Evolutionary conservation across 2,113 vertebrate species (phyloP), one percentile per base, ranked within the genome.

Genomic region (Coregonus clupeaformis): DNA sequence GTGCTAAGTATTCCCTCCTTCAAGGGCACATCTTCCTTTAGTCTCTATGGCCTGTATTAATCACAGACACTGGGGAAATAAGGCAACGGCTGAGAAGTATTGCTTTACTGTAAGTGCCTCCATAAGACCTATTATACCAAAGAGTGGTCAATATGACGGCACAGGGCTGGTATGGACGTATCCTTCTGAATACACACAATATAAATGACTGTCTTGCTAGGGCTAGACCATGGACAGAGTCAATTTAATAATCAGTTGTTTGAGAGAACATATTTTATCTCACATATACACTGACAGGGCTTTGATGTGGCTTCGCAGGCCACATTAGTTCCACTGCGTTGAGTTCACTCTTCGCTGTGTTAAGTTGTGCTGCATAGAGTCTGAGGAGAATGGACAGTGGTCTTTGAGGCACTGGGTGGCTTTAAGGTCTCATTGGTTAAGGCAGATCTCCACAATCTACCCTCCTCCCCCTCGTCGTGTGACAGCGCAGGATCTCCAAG

Each of bases 361-460:
- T 42, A 42, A 11, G 18, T 55, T 55, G 14, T 3, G 1, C 52
- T 55, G 20, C 18, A 55, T 55, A 60, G 5, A 22, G 57, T 60
- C 57, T 60, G 2, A 11, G n/a, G 57, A 22, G 52, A 20, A 14
- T 55, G 4, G 18, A 55, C 52, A 4, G 24, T 6, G 62, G 22
- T 13, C 62, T 64, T 12, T 64, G 13, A 49, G 45, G 22, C 36
- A 49, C 36, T 47, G 72, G 60, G 79, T 73, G 71, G 76, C 80
- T 47, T 69, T 78, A 88, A 89, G 84, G 84, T 84, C 80, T 86
- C 79, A 78, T 72, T 78, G 86, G 80, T 80, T 75, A 75, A 72
- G 82, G 83, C 71, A 27, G 65, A 75, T 64, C 5, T 25, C 5
- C 16, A 52, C 4, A 52, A 18, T 52, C 49, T 52, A 52, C 49